Percentiles rank a stretch among this genome's conserved stretches.
Evolutionary conservation across 2,888 invertebrate genomes (phyloP).

Genomic region (Tinea trinotella): DNA sequence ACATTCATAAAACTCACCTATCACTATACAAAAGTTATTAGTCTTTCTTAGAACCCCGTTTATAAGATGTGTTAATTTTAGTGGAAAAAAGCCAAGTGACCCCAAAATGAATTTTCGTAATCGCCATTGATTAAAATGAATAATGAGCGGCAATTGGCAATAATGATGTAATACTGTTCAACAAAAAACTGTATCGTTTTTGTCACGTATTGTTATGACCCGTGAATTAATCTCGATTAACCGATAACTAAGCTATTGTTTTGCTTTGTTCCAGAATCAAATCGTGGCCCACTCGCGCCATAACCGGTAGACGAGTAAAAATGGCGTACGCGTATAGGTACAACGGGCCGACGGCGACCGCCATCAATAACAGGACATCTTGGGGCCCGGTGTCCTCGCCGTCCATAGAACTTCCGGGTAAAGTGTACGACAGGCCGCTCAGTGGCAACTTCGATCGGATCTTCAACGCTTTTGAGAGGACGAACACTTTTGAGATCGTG

Average conservation of each 20-base stretch:
- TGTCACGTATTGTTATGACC: conserved; percentile 19
- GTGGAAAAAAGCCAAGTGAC: background rate
- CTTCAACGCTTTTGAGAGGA: conserved; percentile 65
- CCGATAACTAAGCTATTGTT: conserved; percentile 18
- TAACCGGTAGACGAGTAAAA: conserved; percentile 14
- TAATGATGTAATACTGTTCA: conserved; percentile 5
- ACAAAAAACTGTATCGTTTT: conserved; percentile 15
- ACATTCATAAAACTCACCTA: no score
- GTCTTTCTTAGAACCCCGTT: no score
- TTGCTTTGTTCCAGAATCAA: conserved; percentile 32
- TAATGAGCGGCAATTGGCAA: conserved; percentile 8
- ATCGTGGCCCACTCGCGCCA: conserved; percentile 27
- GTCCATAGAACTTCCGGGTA: conserved; percentile 33
- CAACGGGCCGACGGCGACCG: conserved; percentile 45
- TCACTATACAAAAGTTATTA: no score
- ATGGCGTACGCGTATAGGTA: conserved; percentile 60
- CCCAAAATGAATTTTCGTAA: background rate
- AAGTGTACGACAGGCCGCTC: conserved; percentile 54
- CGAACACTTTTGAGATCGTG: conserved; percentile 64
- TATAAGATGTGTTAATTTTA: background rate
- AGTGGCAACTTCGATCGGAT: conserved; percentile 66
- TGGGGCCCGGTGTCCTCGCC: conserved; percentile 76
- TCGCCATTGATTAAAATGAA: conserved; percentile 7
- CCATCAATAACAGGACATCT: conserved; percentile 58
- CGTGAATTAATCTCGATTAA: conserved; percentile 16